These are phyloP conservation scores for Pempheris klunzingeri DNA, from an alignment of 2,797 vertebrate species.

Conservation along the genomic window DNA sequence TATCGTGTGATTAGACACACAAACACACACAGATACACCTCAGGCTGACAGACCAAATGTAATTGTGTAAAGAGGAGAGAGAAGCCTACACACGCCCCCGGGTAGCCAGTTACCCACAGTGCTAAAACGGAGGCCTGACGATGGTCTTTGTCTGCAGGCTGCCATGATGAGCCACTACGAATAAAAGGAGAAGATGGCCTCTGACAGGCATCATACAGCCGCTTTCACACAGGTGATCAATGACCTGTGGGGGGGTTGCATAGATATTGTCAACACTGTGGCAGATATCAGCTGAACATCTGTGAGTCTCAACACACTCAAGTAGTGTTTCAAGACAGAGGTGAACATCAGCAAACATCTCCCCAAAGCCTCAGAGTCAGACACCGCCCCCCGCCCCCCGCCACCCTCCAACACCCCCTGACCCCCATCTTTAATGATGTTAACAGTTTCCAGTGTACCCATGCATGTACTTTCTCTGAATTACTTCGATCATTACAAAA, in stretches of 20 bases:
- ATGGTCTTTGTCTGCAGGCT: constrained; percentile 38
- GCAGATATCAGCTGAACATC: not conserved
- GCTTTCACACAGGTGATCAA: constrained; percentile 38
- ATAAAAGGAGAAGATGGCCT: constrained; percentile 43
- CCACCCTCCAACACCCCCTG: not conserved
- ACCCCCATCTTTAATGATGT: not conserved
- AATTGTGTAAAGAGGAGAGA: constrained; percentile 49
- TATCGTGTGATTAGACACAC: constrained; percentile 23
- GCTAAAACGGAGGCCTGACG: constrained; percentile 26
- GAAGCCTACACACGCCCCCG: constrained; percentile 22
- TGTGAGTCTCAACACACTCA: not conserved
- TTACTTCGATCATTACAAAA: too few species aligned
- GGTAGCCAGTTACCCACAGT: constrained; percentile 49
- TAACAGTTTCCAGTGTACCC: not conserved
- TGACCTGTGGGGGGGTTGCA: constrained; percentile 7
- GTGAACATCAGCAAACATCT: not conserved
- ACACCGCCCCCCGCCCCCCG: too few species aligned
- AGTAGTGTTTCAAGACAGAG: too few species aligned
- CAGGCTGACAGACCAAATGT: constrained; percentile 30
- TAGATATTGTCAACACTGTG: constrained; percentile 20
- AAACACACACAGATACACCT: constrained; percentile 28
- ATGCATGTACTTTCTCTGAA: too few species aligned
- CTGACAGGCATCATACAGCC: constrained; percentile 1
- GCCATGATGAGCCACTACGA: constrained; percentile 53
- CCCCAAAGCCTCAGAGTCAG: not conserved